Conservation (phyloP, 1,140 invertebrate genomes). For the Seison nebaliae region DNA sequence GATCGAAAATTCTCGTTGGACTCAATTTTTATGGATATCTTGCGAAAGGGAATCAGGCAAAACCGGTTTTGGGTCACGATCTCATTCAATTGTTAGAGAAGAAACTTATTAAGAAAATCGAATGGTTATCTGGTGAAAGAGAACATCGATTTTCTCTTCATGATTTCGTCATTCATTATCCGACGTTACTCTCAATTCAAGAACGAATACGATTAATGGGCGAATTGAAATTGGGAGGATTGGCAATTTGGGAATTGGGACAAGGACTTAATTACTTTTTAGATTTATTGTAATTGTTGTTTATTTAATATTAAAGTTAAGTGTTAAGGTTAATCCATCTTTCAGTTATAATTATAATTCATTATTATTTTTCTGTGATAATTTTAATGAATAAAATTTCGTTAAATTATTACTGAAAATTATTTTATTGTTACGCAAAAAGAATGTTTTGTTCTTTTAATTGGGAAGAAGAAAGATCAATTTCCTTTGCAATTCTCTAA, state of each 20-base stretch:
- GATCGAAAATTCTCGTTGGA: slow-evolving; percentile 54
- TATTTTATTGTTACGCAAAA: no score
- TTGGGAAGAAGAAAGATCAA: no score
- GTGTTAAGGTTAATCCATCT: no score
- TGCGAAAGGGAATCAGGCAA: slow-evolving; percentile 27
- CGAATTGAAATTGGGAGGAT: slow-evolving; percentile 43
- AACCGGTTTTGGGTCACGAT: slow-evolving; percentile 16
- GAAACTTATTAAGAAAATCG: slow-evolving; percentile 21
- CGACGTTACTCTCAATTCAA: slow-evolving; percentile 54
- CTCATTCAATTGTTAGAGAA: slow-evolving; percentile 29
- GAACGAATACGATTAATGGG: slow-evolving; percentile 47
- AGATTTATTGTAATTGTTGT: slow-evolving; percentile 61
- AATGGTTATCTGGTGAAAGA: no score
- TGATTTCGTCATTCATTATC: slow-evolving; percentile 32
- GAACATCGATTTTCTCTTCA: no score
- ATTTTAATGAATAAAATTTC: no score
- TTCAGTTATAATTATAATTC: no score
- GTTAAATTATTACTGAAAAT: no score
- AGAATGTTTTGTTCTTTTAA: no score
- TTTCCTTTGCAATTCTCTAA: no score
- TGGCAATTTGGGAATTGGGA: slow-evolving; percentile 77
- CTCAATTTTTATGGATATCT: slow-evolving; percentile 77
- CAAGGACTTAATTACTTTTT: slow-evolving; percentile 82
- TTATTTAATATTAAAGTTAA: no score
- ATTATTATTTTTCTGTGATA: no score